A percentile compares a stretch with the other conserved stretches of the same genome.
Conservation (phyloP, 2,113 vertebrate species). For the Girardinichthys multiradiatus region DNA sequence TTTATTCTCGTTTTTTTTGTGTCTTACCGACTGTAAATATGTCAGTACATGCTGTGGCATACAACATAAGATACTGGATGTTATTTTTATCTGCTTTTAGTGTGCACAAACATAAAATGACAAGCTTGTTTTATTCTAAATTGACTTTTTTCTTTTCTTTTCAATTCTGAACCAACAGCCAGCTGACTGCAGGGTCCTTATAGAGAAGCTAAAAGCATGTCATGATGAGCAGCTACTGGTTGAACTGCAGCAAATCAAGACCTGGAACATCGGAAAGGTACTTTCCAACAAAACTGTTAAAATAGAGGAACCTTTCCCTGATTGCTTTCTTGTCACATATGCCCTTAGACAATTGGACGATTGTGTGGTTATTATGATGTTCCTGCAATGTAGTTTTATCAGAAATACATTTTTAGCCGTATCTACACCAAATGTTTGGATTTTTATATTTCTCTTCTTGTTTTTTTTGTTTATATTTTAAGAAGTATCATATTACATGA, state of each 20-base stretch:
- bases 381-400: neutral
- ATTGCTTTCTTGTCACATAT: neutral
- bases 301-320: neutral
- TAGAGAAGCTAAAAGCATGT: conserved; percentile 93
- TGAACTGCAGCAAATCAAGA: conserved; percentile 96
- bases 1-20: no score
- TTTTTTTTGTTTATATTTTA: neutral
- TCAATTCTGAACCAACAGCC: conserved; percentile 76
- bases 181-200: conserved; percentile 94
- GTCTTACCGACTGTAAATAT: no score
- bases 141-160: conserved; percentile 1
- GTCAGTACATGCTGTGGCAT: no score
- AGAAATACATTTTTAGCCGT: neutral
- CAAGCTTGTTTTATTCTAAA: neutral
- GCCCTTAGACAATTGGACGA: conserved; percentile 4
- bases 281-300: conserved; percentile 2
- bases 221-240: conserved; percentile 91
- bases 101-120: no score
- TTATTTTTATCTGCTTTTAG: neutral
- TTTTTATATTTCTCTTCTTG: neutral
- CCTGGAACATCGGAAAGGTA: conserved; percentile 98
- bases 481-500: neutral
- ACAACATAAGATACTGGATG: no score
- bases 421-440: no score
- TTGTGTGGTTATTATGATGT: neutral